Percentiles rank a stretch among this genome's conserved stretches.
These are phyloP conservation scores for Psettodes erumei DNA, from an alignment of 2,113 vertebrate genomes.

Conservation along the genomic window DNA sequence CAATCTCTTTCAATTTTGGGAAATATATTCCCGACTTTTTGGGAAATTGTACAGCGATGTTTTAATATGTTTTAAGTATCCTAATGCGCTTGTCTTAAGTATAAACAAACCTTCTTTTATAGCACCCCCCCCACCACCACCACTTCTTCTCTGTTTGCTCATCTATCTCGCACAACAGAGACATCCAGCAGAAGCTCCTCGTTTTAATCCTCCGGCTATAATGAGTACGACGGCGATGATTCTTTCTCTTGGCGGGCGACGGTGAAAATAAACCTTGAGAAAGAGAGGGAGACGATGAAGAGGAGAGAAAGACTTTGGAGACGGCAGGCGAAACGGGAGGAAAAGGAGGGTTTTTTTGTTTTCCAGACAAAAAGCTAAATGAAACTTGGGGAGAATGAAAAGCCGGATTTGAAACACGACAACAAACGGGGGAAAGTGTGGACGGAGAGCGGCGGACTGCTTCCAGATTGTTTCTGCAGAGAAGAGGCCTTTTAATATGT, in stretches of 20 bases:
- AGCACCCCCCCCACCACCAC: not conserved
- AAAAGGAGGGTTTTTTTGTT: slow-evolving; percentile 26
- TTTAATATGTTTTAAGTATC: slow-evolving; percentile 11
- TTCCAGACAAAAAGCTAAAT: slow-evolving; percentile 17
- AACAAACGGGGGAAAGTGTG: not conserved
- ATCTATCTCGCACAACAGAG: slow-evolving; percentile 17
- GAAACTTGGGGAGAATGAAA: slow-evolving; percentile 27
- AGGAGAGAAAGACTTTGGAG: slow-evolving; percentile 39
- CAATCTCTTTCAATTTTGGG: not conserved
- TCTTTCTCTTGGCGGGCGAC: slow-evolving; percentile 14
- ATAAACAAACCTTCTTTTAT: not conserved
- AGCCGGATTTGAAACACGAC: slow-evolving; percentile 28
- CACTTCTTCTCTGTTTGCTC: not conserved
- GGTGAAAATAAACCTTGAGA: slow-evolving; percentile 43
- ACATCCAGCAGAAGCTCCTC: slow-evolving; percentile 21
- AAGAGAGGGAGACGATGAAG: slow-evolving; percentile 15
- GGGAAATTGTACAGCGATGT: not conserved
- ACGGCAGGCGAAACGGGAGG: not conserved
- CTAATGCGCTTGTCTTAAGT: not conserved
- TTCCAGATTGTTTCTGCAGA: not conserved
- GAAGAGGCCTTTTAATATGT: slow-evolving; percentile 6
- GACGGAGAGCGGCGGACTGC: not conserved
- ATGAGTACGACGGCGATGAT: slow-evolving; percentile 18
- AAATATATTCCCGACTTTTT: too few relatives aligned
- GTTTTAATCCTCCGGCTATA: slow-evolving; percentile 40